phyloP scores from a whole-genome alignment of 2,113 vertebrate genomes.

The Poeciliopsis occidentalis region DNA sequence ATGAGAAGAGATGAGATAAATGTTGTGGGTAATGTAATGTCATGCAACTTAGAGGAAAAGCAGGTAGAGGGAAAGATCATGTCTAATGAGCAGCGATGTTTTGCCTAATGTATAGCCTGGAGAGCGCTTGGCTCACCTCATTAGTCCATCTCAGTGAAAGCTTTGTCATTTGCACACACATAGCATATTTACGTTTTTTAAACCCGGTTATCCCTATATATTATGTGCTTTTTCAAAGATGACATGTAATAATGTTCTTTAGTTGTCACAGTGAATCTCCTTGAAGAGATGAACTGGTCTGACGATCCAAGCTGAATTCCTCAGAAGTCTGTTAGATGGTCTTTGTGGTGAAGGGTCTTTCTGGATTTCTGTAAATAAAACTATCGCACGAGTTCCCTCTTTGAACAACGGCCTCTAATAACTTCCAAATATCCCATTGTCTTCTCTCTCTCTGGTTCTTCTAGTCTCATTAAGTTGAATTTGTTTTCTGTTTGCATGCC shows the following conservation, averaged over 20 bases:
- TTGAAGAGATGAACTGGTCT: not conserved
- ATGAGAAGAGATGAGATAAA: conserved; percentile 59
- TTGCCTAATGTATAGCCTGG: not conserved
- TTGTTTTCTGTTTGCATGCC: conserved; percentile 6
- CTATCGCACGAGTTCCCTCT: conserved; percentile 29
- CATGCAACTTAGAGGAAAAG: conserved; percentile 46
- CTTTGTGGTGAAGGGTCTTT: conserved; percentile 28
- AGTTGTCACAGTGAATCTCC: not conserved
- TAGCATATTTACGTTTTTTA: not conserved
- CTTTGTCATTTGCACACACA: not conserved
- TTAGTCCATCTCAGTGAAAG: not conserved
- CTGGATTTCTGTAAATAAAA: conserved; percentile 49
- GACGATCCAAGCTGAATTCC: not conserved
- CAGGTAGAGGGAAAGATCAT: conserved; percentile 27
- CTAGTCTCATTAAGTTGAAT: conserved; percentile 22
- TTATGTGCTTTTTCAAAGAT: not conserved
- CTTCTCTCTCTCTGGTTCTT: conserved; percentile 48
- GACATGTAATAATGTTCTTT: not conserved
- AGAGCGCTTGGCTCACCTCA: not conserved
- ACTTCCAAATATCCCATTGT: conserved; percentile 52
- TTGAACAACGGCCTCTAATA: conserved; percentile 38
- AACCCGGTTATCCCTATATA: not conserved
- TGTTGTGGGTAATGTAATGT: conserved; percentile 61
- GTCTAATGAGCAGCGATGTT: not conserved
- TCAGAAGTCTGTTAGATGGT: conserved; percentile 20